Conservation (phyloP, 37 sponge, comb jelly and placozoan species). For the Chondrilla cf. caribensis region DNA sequence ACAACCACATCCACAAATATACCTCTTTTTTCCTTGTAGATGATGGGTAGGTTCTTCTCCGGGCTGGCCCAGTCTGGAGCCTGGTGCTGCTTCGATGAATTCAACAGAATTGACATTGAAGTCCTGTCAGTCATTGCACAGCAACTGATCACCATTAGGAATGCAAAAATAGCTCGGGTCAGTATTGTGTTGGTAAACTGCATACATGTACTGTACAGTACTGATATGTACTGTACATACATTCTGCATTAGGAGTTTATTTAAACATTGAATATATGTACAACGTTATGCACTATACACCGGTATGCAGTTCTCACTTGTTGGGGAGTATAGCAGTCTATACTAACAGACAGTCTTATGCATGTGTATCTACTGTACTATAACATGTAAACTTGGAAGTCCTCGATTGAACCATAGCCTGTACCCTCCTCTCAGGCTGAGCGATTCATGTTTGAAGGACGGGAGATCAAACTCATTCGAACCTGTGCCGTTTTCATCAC, state of each 20-base stretch:
- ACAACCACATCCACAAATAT: not conserved
- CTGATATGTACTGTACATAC: too few relatives aligned
- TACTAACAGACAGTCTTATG: too few relatives aligned
- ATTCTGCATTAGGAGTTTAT: too few relatives aligned
- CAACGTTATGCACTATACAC: too few relatives aligned
- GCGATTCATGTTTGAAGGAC: constrained; percentile 95
- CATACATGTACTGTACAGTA: too few relatives aligned
- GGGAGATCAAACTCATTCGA: constrained; percentile 89
- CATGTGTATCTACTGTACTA: too few relatives aligned
- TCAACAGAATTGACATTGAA: constrained; percentile 98
- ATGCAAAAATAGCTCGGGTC: constrained; percentile 85
- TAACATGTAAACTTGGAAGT: too few relatives aligned
- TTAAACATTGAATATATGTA: too few relatives aligned
- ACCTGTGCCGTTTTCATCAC: constrained; percentile 97
- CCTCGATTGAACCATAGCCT: too few relatives aligned
- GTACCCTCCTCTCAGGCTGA: too few relatives aligned
- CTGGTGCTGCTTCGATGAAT: constrained; percentile 99
- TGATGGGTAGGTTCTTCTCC: constrained; percentile 99
- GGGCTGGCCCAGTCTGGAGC: constrained; percentile 98
- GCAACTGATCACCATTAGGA: constrained; percentile 94
- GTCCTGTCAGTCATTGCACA: constrained; percentile 99
- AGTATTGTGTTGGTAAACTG: not conserved
- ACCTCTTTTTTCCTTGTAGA: constrained; percentile 28
- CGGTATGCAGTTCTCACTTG: too few relatives aligned
- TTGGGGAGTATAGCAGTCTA: too few relatives aligned